Evolutionary conservation across 2,113 vertebrate species (phyloP), one percentile per base, ranked within the genome.

Genomic region (Cyprinus carpio): DNA sequence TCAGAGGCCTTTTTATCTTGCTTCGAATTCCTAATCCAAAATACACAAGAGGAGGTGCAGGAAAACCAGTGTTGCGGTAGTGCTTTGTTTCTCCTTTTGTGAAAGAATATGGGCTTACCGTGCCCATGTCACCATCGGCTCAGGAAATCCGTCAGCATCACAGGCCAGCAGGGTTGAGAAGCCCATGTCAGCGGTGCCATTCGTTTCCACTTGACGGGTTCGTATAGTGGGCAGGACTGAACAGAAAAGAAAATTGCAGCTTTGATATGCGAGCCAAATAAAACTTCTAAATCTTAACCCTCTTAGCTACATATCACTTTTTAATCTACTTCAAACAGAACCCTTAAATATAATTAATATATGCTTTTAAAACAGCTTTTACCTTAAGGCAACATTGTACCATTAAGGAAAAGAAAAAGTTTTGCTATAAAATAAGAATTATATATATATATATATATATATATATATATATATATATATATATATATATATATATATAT

Each of bases 41-140:
- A 67, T 31, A 75, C 51, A 74, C 20, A 27, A 43, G 40, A 46
- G 40, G 72, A 46, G n/a, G 37, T 25, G 23, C 81, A n/a, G 54
- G 20, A n/a, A 78, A 34, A 34, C 18, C 27, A 34, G 1, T 76
- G n/a, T 29, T 74, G 15, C 10, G 77, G 78, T 77, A 84, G 76
- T 80, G 76, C 15, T 31, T 37, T 71, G 18, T 40, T 71, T 40
- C 60, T 82, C 49, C 74, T 27, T 8, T 69, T 46, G 27, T 23
- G 29, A 58, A 74, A 40, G n/a, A 62, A 40, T 31, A 27, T 9
- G 34, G 43, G 79, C 95, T 96, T 95, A 99, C 98, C 97, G 96
- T 81, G 92, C 95, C 98, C 98, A 99, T 23, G 96, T 97, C 89
- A 99, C 94, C 40, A 95, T 95, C 84, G 98, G 98, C 91, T 99